phyloP scores from a whole-genome alignment of 2,113 vertebrate genomes.

The Callopanchax toddi region DNA sequence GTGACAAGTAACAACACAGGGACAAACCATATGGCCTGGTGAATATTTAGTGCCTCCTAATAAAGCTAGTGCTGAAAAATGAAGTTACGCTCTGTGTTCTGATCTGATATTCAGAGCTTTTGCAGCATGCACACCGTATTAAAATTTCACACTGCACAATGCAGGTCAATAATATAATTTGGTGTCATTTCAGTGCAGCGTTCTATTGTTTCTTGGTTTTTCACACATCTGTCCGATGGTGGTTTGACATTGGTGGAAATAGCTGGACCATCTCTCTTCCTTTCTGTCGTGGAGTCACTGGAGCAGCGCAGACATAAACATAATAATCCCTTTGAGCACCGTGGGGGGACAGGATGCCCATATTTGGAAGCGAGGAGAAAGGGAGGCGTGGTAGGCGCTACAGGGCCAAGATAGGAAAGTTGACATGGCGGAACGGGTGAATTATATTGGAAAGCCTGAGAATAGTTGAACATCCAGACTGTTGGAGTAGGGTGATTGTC shows the following conservation, averaged over 20 bases:
- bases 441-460: slow-evolving; percentile 71
- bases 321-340: slow-evolving; percentile 68
- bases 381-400: slow-evolving; percentile 60
- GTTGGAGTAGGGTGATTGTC: slow-evolving; percentile 55
- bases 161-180: too few relatives aligned
- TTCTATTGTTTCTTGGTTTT: too few relatives aligned
- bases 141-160: too few relatives aligned
- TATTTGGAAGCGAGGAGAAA: slow-evolving; percentile 74
- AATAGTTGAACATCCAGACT: slow-evolving; percentile 64
- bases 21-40: too few relatives aligned
- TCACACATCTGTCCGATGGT: slow-evolving; percentile 9
- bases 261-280: slow-evolving; percentile 53
- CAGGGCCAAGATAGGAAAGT: slow-evolving; percentile 54
- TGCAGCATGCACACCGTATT: too few relatives aligned
- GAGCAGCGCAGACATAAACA: slow-evolving; percentile 69
- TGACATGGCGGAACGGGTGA: slow-evolving; percentile 69
- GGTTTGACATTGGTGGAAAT: slow-evolving; percentile 39
- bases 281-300: slow-evolving; percentile 56
- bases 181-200: too few relatives aligned
- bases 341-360: slow-evolving; percentile 64
- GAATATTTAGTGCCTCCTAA: too few relatives aligned
- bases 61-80: too few relatives aligned
- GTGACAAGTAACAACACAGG: too few relatives aligned
- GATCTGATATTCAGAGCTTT: too few relatives aligned
- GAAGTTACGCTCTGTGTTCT: too few relatives aligned